Evolutionary conservation across 2,888 invertebrate genomes (phyloP), one percentile per base, ranked within the genome.

Genomic region (Perithous albicinctus): DNA sequence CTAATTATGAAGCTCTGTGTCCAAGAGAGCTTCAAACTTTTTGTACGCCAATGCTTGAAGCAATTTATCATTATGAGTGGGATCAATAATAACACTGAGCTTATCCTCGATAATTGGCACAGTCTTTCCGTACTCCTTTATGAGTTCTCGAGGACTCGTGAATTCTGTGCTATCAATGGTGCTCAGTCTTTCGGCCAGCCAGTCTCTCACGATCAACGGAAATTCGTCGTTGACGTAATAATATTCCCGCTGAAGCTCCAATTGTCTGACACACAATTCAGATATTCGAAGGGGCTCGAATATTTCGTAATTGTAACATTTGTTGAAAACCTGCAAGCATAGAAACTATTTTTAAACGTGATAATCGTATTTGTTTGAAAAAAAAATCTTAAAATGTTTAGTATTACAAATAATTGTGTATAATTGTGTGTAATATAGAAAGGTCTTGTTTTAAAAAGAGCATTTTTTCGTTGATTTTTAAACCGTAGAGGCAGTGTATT

Each of bases 291-390:
- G 75, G 0, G 91, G 89, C 51, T 91, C 91, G 41, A 89, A 91
- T 26, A 84, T 86, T 41, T 90, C 90, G 76, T 89, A 90, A 78
- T 91, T 91, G 67, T 85, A 87, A 61, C 90, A 91, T 43, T 90
- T 91, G 73, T 90, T 89, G 69, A 91, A 91, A 1, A 91, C 91
- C 91, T 91, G 63, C 6, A 41, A 82, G 51, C 78, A 26, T 26
- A 12, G 7, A 20, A 8, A 48, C 18, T 8, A 48, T 20, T 6
- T 8, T 20, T 20, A 2, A 20, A 48, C 15, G 43, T 43, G 43
- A 4, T 38, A 38, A n/a, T 38, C 8, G 3, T 38, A 1, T 43
- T 43, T 15, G n/a, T 43, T 6, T 6, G 67, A n/a, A 43, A 41
- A 54, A 35, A 18, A 18, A 43, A 46, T 69, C 59, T 26, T 2